These are phyloP conservation scores for Myiopsitta monachus DNA, from an alignment of 2,113 vertebrate species.

Conservation along the genomic window DNA sequence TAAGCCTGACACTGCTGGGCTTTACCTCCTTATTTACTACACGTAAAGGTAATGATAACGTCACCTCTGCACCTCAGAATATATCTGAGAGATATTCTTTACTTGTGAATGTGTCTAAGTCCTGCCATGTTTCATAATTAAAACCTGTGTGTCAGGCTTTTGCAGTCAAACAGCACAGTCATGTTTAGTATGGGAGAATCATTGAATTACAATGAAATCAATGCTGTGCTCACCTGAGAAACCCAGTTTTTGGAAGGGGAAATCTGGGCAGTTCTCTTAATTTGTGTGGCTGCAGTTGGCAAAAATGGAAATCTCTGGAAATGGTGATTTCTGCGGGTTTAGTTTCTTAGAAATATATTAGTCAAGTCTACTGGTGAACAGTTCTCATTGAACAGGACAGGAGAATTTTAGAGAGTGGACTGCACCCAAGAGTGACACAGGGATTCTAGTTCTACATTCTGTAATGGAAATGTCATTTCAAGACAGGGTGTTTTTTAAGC, in stretches of 20 bases:
- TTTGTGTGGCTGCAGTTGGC: background rate
- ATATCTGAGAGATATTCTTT: background rate
- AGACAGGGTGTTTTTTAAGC: background rate
- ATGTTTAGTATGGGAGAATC: background rate
- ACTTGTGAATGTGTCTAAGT: background rate
- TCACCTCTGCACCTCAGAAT: background rate
- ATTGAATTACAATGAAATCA: constrained; percentile 12
- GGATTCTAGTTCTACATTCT: background rate
- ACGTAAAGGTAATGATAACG: fast-evolving
- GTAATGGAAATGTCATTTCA: background rate
- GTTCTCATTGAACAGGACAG: background rate
- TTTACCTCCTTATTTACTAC: background rate
- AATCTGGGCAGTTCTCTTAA: background rate
- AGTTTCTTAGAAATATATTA: background rate
- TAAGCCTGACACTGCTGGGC: background rate
- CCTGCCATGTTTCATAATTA: background rate
- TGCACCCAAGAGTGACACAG: background rate
- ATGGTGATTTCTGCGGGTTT: background rate
- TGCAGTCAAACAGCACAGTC: background rate
- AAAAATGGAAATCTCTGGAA: background rate
- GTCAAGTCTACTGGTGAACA: background rate
- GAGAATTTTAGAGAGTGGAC: background rate
- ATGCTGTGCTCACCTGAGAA: background rate
- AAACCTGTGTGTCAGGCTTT: background rate
- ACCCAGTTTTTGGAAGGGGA: background rate